Evolutionary conservation across 2,113 vertebrate genomes (phyloP), one percentile per base, ranked within the genome.

Genomic region (Coracopsis vasa): DNA sequence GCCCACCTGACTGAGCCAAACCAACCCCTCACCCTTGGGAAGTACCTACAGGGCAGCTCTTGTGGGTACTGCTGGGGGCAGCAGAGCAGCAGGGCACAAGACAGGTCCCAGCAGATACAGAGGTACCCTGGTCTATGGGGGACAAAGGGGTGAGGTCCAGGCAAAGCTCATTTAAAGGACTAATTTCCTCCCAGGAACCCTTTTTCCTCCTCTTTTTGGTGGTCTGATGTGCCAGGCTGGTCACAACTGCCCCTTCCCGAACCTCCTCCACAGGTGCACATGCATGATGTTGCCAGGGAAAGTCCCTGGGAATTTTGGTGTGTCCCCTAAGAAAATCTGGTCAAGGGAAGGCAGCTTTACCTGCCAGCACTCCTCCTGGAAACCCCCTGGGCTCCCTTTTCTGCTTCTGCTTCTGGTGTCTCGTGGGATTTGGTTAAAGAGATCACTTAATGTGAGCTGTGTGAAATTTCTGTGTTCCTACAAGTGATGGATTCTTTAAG

Each of bases 271-370:
- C 11, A 7, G 4, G 7, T 54, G 53, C 24, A n/a, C 24, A 10
- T 16, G 5, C 10, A 29, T 1, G 6, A 6, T 1, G 0, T 67
- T 61, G 21, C 35, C 2, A 4, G 14, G 28, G n/a, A 69, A 72
- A 54, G 31, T 86, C 25, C 19, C 29, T 3, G 7, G 24, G 37
- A 83, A 58, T 89, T 88, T 86, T 1, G 10, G 9, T 80, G 44
- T 41, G 6, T 37, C 42, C 19, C n/a, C 39, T 25, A 25, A 35
- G 47, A 91, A 91, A 90, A 44, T 4, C 16, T 80, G 21, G 8
- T 25, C 3, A 3, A 60, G 21, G 31, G 83, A 89, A 89, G 35
- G 13, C n/a, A 53, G 31, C 13, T 73, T 91, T 51, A 86, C 29
- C 71, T 83, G 37, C 35, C 28, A 85, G 50, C 28, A 79, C 39